These are phyloP conservation scores for Poeciliopsis turrubarensis DNA, from an alignment of 2,113 vertebrate genomes.

Conservation along the genomic window DNA sequence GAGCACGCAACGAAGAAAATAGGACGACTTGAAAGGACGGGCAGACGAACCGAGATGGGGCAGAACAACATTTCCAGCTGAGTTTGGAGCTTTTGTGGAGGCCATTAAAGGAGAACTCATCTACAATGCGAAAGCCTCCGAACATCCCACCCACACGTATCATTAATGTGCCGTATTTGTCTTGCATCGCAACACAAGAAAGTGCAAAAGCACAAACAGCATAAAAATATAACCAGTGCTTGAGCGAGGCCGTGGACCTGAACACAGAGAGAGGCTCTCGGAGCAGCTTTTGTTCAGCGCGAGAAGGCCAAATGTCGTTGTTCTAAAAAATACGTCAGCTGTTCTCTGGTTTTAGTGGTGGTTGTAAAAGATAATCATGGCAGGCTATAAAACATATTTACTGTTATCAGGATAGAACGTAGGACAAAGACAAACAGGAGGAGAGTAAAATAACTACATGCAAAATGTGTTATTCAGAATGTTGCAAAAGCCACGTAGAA, in stretches of 20 bases:
- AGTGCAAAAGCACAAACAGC: background rate
- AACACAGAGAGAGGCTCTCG: conserved; percentile 6
- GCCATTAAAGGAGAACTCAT: conserved; percentile 36
- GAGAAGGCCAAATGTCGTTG: background rate
- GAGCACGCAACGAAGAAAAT: conserved; percentile 4
- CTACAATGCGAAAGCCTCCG: conserved; percentile 10
- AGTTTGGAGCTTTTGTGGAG: conserved; percentile 31
- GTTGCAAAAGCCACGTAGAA: no score
- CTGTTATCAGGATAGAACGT: no score
- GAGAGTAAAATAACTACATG: background rate
- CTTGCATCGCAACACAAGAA: conserved; percentile 10
- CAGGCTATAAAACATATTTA: no score
- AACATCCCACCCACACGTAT: conserved; percentile 21
- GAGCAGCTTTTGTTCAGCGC: background rate
- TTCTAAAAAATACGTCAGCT: background rate
- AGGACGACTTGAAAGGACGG: conserved; percentile 12
- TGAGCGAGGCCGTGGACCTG: background rate
- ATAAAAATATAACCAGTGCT: background rate
- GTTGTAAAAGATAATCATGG: no score
- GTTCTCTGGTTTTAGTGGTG: conserved; percentile 2
- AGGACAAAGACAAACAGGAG: background rate
- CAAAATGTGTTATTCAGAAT: no score
- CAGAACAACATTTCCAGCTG: conserved; percentile 35
- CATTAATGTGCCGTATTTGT: conserved; percentile 10
- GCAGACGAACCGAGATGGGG: background rate